phyloP scores from a whole-genome alignment of 2,888 invertebrate species.

The Nomada goodeniana region DNA sequence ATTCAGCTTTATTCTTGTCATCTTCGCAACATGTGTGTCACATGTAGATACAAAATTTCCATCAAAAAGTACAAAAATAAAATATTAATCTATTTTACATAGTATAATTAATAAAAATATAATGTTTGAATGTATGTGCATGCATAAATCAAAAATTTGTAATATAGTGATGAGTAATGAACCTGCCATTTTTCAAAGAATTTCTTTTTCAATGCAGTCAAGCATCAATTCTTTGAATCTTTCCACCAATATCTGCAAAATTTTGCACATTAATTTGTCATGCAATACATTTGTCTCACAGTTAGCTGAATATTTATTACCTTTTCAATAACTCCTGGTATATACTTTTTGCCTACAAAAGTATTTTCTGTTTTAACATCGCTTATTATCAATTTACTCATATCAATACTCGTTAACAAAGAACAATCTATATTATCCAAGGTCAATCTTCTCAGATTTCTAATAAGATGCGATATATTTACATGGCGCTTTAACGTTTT shows the following conservation, averaged over 20 bases:
- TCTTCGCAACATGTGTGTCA: not conserved
- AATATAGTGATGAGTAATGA: not conserved
- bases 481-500: accelerated
- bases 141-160: too few relatives aligned
- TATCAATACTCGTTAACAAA: constrained; percentile 7
- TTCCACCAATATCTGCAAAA: constrained; percentile 11
- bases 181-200: not conserved
- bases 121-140: too few relatives aligned
- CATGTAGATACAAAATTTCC: not conserved
- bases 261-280: constrained; percentile 2
- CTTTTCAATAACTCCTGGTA: not conserved
- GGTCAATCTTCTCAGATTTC: constrained; percentile 5
- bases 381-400: constrained; percentile 19
- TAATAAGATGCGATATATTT: not conserved
- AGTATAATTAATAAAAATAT: not conserved
- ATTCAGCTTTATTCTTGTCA: not conserved
- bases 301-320: not conserved
- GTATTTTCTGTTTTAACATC: not conserved
- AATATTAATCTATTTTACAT: not conserved
- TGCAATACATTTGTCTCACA: not conserved
- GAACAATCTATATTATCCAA: not conserved
- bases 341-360: not conserved
- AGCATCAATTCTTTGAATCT: constrained; percentile 13
- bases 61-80: constrained; percentile 9
- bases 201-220: not conserved